A percentile compares a stretch with the other conserved stretches of the same genome.
Conservation (phyloP, 2,888 invertebrate genomes). For the Sminthurinus aureus region DNA sequence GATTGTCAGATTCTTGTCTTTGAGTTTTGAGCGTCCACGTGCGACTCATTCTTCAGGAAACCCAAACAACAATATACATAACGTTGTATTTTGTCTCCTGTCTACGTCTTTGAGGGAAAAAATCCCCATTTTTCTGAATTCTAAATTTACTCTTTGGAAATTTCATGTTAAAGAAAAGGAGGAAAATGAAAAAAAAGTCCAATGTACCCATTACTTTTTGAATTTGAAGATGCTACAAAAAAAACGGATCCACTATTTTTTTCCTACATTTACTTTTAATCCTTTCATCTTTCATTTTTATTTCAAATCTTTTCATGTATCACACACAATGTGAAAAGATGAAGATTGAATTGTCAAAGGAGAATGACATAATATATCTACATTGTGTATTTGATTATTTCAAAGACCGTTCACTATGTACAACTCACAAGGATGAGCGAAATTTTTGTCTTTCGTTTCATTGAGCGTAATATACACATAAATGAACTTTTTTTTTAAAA, state of each 20-base stretch:
- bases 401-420: neutral
- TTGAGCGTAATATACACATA: neutral
- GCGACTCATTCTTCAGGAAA: neutral
- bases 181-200: neutral
- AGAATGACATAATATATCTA: too few species aligned
- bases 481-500: too few species aligned
- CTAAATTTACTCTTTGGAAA: constrained; percentile 19
- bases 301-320: too few species aligned
- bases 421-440: neutral
- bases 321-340: neutral
- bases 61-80: constrained; percentile 4
- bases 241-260: neutral
- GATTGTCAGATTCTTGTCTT: too few species aligned
- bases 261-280: constrained; percentile 10
- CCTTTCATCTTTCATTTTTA: constrained; percentile 6
- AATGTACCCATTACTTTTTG: neutral
- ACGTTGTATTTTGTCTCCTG: constrained; percentile 9
- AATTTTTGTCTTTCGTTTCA: neutral
- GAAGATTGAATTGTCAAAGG: neutral
- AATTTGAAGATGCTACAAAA: neutral
- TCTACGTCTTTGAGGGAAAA: constrained; percentile 24
- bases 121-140: constrained; percentile 26
- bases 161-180: neutral
- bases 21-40: neutral
- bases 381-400: neutral